Conservation (phyloP, 2,888 invertebrate genomes). For the Corythucha ciliata region DNA sequence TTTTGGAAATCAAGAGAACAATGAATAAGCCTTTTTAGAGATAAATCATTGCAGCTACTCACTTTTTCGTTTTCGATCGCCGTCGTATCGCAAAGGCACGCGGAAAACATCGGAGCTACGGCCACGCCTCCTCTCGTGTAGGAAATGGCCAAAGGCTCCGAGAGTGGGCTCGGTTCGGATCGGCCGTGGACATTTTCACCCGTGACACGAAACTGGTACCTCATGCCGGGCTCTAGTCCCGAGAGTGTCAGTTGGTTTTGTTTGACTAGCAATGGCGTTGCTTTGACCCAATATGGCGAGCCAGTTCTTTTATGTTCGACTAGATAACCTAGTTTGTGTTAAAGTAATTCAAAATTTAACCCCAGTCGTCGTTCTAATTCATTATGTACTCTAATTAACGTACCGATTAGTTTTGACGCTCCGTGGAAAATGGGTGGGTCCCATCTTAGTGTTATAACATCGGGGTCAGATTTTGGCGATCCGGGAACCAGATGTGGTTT, state of each 20-base stretch:
- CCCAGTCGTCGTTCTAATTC: background rate
- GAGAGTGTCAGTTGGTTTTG: conserved; percentile 67
- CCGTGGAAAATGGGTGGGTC: conserved; percentile 72
- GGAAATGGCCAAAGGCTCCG: conserved; percentile 76
- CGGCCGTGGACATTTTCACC: conserved; percentile 85
- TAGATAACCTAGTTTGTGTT: conserved; percentile 62
- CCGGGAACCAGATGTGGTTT: conserved; percentile 70
- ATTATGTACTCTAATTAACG: conserved; percentile 10
- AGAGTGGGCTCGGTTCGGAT: conserved; percentile 74
- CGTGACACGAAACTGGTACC: conserved; percentile 82
- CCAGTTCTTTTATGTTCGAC: conserved; percentile 68
- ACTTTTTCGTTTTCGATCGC: conserved; percentile 72
- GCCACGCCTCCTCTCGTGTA: conserved; percentile 54
- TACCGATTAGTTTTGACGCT: conserved; percentile 65
- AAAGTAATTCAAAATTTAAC: background rate
- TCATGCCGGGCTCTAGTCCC: conserved; percentile 75
- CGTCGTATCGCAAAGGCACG: conserved; percentile 58
- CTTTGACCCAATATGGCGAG: conserved; percentile 74
- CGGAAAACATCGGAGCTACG: conserved; percentile 61
- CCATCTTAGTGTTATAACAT: conserved; percentile 75
- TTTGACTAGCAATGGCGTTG: conserved; percentile 61
- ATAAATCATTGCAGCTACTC: too few relatives aligned
- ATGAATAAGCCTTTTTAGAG: too few relatives aligned
- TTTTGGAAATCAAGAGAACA: too few relatives aligned
- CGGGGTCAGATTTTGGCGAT: conserved; percentile 61